Conservation (phyloP, 2,888 invertebrate species). For the Drosophila pseudotalamancana region DNA sequence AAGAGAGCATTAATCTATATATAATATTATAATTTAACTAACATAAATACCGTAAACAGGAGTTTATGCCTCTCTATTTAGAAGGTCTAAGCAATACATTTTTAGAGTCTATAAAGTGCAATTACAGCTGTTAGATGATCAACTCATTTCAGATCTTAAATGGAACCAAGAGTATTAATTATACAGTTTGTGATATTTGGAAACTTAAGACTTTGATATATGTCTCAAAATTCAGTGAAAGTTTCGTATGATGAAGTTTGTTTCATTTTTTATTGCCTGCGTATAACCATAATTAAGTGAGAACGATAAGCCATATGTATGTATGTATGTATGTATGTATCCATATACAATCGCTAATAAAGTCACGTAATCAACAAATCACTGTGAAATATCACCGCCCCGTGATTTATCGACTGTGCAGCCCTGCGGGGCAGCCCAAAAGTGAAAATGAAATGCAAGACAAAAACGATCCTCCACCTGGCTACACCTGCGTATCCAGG, state of each 20-base stretch:
- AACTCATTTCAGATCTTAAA: too few species aligned
- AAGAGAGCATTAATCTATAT: too few species aligned
- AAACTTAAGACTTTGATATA: not conserved
- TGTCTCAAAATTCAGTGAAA: slow-evolving; percentile 4
- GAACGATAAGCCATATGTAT: not conserved
- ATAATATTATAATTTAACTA: too few species aligned
- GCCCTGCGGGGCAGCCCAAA: slow-evolving; percentile 48
- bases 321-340: not conserved
- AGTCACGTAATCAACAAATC: slow-evolving; percentile 65
- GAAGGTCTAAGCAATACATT: too few species aligned
- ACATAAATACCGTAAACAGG: too few species aligned
- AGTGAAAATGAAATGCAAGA: slow-evolving; percentile 69
- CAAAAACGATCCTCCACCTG: slow-evolving; percentile 36
- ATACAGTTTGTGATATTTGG: too few species aligned
- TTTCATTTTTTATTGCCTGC: not conserved
- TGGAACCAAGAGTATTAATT: too few species aligned
- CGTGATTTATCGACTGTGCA: slow-evolving; percentile 42
- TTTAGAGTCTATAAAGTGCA: too few species aligned
- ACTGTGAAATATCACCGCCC: slow-evolving; percentile 49
- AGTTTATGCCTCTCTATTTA: too few species aligned
- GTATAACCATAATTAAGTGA: slow-evolving; percentile 6
- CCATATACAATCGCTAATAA: slow-evolving; percentile 30
- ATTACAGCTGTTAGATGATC: too few species aligned
- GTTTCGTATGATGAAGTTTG: not conserved
- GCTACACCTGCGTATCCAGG: slow-evolving; percentile 69